Base-by-base conservation (phyloP, 1,140 invertebrate species). In the Drosophila micromelanica region DNA sequence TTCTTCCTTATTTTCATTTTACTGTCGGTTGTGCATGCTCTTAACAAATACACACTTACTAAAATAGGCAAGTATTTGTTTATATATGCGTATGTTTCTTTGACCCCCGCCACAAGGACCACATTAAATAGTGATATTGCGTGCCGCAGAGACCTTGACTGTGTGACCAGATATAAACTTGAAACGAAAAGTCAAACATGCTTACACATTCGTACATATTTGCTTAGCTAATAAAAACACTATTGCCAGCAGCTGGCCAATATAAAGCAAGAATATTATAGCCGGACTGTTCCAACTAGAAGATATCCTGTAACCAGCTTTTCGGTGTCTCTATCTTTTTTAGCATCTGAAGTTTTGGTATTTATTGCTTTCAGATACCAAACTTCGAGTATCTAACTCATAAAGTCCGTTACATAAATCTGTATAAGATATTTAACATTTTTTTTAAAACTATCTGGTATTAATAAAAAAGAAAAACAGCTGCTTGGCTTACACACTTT, bases 91-190 rank as follows among this genome's bases (percentile, higher is more conserved):
- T 52, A 23, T 57, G n/a, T 35, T 23, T 23, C 15, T 46, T 65
- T 63, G 15, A 8, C 40, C 27, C n/a, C 35, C 48, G 32, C 27
- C 43, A 73, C 68, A 76, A 89, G 82, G 84, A 89, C 79, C 67
- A 35, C 45, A 67, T 71, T 56, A 84, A 87, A 87, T 84, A 84
- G 70, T 77, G 49, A 55, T 61, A 69, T 87, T 84, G 84, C 84
- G 84, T 89, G 84, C 76, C 71, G 49, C 51, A 65, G 71, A 74
- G 85, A 73, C 84, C 84, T 87, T 87, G 84, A 79, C 59, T 76
- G 60, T 54, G 12, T 72, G 71, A 73, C 75, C 84, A 86, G 52
- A 87, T 65, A 75, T 86, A 80, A 81, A 65, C 57, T 68, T 74
- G 82, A 81, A 86, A 75, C 75, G 17, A 52, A 78, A 87, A 87